Base-by-base conservation (phyloP, 2,888 invertebrate species). In the Panorpa germanica region DNA sequence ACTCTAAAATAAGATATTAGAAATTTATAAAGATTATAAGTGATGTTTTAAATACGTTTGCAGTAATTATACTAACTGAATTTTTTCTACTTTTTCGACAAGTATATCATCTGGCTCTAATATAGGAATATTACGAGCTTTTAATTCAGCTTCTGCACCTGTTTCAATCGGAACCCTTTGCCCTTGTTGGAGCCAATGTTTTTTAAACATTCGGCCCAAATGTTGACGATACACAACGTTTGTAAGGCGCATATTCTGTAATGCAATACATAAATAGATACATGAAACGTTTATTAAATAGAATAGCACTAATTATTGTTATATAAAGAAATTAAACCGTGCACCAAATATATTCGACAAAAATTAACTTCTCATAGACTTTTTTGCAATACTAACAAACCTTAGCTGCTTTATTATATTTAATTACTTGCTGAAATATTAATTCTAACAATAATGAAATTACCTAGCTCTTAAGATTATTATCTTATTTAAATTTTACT, bases 131-230 rank as follows among this genome's bases (percentile, higher is more conserved):
- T 70, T 71, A 40, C 58, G 53, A 32, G 57, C 49, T 36, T 53
- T 49, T 23, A 82, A 49, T 32, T 55, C 45, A 17, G 57, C 48
- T 40, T 67, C 64, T 2, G 67, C 55, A 1, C 59, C 59, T 3
- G 65, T 64, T 29, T 72, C 61, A 4, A 50, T 37, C 1, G 70
- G 55, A 34, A 54, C 54, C 37, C 68, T 61, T 45, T 65, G 66
- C 1, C 75, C 69, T 52, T 73, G 70, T 3, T 64, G 41, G 37
- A 63, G 50, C 83, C 83, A 85, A 48, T 77, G 66, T 37, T 59
- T 64, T 48, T 70, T 70, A 39, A 73, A 70, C 58, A 70, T 66
- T 58, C 73, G 68, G 25, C 65, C 76, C 39, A 80, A 63, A 46
- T 82, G 75, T 43, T 80, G 76, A 17, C 65, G 58, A 33, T 52